Conservation (phyloP, 2,888 invertebrate genomes). For the Notodonta ziczac region DNA sequence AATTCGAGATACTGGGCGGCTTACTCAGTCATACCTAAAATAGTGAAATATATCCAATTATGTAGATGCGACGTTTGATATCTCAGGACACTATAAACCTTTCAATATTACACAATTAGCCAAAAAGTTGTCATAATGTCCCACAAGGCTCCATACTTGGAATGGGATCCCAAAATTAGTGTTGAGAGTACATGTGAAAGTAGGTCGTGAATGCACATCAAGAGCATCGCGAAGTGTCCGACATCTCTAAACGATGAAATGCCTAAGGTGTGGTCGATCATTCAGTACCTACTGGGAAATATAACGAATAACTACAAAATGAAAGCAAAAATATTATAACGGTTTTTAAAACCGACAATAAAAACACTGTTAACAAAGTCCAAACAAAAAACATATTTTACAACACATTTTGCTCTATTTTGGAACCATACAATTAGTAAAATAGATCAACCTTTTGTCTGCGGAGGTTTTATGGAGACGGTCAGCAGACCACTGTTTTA, state of each 20-base stretch:
- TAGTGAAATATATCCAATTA: too few relatives aligned
- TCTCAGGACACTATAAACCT: too few relatives aligned
- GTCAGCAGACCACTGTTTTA: conserved; percentile 23
- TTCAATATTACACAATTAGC: too few relatives aligned
- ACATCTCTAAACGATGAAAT: too few relatives aligned
- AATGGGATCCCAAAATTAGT: conserved; percentile 22
- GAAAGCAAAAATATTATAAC: background rate
- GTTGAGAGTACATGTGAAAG: conserved; percentile 15
- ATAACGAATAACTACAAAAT: too few relatives aligned
- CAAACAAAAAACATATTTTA: conserved; percentile 17
- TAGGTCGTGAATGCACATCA: conserved; percentile 16
- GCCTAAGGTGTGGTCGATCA: too few relatives aligned
- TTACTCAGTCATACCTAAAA: too few relatives aligned
- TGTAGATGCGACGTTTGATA: too few relatives aligned
- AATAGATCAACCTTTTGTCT: conserved; percentile 68
- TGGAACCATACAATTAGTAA: conserved; percentile 60
- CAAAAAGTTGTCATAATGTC: too few relatives aligned
- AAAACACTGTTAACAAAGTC: conserved; percentile 8
- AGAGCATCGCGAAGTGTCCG: background rate
- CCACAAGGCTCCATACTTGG: too few relatives aligned
- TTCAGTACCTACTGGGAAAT: too few relatives aligned
- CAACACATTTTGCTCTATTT: conserved; percentile 53
- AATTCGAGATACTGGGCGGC: too few relatives aligned
- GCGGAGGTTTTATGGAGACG: conserved; percentile 36
- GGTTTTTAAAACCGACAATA: background rate